Conservation (phyloP, 2,797 vertebrate genomes). For the Fistularia tabacaria region DNA sequence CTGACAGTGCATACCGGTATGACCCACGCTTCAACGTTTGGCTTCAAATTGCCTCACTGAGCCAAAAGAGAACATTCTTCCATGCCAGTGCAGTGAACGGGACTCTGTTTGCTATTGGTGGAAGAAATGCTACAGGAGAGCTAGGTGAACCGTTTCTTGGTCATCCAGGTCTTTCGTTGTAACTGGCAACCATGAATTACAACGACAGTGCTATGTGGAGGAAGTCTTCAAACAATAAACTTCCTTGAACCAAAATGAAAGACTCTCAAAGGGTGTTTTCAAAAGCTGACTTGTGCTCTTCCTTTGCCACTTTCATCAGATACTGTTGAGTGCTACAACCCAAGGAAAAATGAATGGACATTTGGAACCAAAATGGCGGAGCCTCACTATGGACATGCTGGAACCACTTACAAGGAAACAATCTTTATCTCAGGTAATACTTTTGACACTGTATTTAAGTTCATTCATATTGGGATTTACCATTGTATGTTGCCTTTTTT, state of each 20-base stretch:
- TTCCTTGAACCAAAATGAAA: too few species aligned
- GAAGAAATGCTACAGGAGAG: conserved; percentile 76
- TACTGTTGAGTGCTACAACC: conserved; percentile 79
- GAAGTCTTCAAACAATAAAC: too few species aligned
- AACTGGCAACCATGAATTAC: too few species aligned
- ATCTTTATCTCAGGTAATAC: conserved; percentile 81
- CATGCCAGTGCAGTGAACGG: conserved; percentile 78
- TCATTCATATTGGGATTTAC: too few species aligned
- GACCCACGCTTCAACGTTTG: conserved; percentile 80
- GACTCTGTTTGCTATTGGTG: conserved; percentile 77
- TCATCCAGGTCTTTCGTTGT: not conserved
- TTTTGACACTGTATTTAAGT: not conserved
- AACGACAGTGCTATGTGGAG: too few species aligned
- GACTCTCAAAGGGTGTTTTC: too few species aligned
- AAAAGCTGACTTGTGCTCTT: too few species aligned
- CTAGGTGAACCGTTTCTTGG: conserved; percentile 63
- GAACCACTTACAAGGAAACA: conserved; percentile 72
- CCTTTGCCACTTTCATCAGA: conserved; percentile 44
- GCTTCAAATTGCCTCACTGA: conserved; percentile 78
- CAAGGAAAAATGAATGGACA: conserved; percentile 78
- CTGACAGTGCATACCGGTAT: conserved; percentile 79
- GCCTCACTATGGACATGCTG: conserved; percentile 81
- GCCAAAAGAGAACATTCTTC: conserved; percentile 82
- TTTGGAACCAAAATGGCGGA: conserved; percentile 73
- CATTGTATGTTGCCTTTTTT: too few species aligned